Evolutionary conservation across 2,888 invertebrate genomes (phyloP).

Genomic region (Epinotia demarniana): DNA sequence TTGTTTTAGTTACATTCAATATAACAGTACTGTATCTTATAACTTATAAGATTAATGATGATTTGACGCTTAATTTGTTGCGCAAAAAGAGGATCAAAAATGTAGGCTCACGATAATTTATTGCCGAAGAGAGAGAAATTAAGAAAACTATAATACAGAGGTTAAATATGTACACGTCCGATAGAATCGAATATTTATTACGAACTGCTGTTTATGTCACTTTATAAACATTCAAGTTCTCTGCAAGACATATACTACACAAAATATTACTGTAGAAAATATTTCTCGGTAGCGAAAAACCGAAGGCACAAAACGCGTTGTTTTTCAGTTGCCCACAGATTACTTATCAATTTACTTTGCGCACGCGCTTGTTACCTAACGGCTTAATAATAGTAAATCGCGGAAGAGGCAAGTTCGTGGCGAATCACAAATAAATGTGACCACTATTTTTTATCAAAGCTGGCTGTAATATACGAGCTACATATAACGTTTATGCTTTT

Average conservation of each 20-base stretch:
- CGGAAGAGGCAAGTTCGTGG: conserved; percentile 34
- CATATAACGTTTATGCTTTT: background rate
- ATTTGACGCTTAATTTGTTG: too few relatives aligned
- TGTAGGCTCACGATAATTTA: too few relatives aligned
- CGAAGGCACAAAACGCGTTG: background rate
- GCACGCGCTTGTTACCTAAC: conserved; percentile 1
- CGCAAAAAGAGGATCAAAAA: too few relatives aligned
- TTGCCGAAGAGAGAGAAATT: too few relatives aligned
- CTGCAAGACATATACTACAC: background rate
- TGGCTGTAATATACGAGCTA: background rate
- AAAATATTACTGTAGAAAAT: too few relatives aligned
- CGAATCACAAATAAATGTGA: conserved; percentile 30
- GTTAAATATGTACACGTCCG: too few relatives aligned
- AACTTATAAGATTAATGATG: too few relatives aligned
- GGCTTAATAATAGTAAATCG: conserved; percentile 16
- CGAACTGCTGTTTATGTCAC: background rate
- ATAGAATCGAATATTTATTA: background rate
- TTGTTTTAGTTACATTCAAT: background rate
- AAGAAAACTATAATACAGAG: too few relatives aligned
- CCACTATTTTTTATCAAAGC: conserved; percentile 27
- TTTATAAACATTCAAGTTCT: too few relatives aligned
- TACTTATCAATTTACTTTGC: conserved; percentile 18
- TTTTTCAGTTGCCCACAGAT: background rate
- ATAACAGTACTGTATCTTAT: background rate
- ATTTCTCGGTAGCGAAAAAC: background rate